These are phyloP conservation scores for Cettia cetti DNA, from an alignment of 2,113 vertebrate species.

Conservation along the genomic window DNA sequence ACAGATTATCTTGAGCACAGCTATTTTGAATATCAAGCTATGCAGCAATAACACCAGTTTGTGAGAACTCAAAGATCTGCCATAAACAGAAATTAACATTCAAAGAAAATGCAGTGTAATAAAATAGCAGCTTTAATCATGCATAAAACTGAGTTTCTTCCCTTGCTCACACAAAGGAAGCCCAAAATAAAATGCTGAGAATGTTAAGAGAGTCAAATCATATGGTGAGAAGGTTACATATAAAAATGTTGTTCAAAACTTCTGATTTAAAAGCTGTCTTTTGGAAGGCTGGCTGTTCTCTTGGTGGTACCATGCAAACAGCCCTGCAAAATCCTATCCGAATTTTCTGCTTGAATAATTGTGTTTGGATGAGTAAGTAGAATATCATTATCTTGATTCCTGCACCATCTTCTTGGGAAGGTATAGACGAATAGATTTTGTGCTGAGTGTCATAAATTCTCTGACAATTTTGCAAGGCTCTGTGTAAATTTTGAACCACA, in stretches of 20 bases:
- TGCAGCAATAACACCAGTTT: neutral
- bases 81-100: conserved; percentile 50
- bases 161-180: neutral
- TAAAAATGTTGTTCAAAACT: neutral
- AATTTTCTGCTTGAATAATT: conserved; percentile 42
- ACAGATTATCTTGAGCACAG: conserved; percentile 27
- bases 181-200: neutral
- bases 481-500: conserved; percentile 30
- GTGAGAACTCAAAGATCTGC: conserved; percentile 26
- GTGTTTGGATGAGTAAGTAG: neutral
- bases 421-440: conserved; percentile 29
- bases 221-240: neutral
- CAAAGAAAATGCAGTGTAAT: conserved; percentile 33
- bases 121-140: conserved; percentile 39
- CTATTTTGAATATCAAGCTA: conserved; percentile 36
- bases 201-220: neutral
- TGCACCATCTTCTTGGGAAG: neutral
- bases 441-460: conserved; percentile 42
- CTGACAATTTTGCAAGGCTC: conserved; percentile 22
- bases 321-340: neutral
- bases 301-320: neutral
- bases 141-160: conserved; percentile 13
- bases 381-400: conserved; percentile 33
- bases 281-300: neutral
- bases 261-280: conserved; percentile 31